Conservation (phyloP, 2,113 vertebrate genomes). For the Cichladusa arquata region DNA sequence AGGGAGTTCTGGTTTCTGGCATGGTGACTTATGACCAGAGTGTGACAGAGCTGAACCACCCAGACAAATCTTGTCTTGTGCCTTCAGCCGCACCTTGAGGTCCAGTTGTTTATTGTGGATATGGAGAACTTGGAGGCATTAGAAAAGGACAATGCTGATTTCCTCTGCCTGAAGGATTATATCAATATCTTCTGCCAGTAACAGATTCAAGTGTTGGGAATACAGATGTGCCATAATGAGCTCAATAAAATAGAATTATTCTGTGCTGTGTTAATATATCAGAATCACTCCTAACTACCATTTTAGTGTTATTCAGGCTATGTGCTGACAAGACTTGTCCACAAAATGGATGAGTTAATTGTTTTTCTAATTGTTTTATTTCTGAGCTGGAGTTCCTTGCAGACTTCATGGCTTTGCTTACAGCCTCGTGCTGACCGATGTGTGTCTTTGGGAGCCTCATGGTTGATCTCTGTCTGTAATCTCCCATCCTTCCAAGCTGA, state of each 20-base stretch:
- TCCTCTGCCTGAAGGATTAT: conserved; percentile 4
- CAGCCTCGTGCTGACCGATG: neutral
- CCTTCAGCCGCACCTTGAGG: neutral
- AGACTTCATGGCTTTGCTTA: neutral
- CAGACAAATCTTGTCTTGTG: neutral
- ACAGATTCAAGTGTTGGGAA: conserved; percentile 4
- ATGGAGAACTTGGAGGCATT: neutral
- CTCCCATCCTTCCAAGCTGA: neutral
- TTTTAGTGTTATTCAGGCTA: neutral
- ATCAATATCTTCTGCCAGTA: conserved; percentile 13
- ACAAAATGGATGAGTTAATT: conserved; percentile 25
- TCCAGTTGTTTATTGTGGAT: neutral
- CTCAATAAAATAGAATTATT: conserved; percentile 43
- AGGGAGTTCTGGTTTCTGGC: neutral
- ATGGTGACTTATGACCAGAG: neutral
- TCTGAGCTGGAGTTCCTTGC: neutral
- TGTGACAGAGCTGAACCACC: neutral
- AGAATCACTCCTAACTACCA: neutral
- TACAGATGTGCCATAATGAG: conserved; percentile 17
- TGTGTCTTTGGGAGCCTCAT: neutral
- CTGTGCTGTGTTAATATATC: neutral
- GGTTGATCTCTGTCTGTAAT: neutral
- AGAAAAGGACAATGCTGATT: neutral
- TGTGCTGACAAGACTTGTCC: neutral
- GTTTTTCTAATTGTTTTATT: conserved; percentile 1